Base-by-base conservation (phyloP, 1,140 invertebrate species). In the Bombus sibiricus region DNA sequence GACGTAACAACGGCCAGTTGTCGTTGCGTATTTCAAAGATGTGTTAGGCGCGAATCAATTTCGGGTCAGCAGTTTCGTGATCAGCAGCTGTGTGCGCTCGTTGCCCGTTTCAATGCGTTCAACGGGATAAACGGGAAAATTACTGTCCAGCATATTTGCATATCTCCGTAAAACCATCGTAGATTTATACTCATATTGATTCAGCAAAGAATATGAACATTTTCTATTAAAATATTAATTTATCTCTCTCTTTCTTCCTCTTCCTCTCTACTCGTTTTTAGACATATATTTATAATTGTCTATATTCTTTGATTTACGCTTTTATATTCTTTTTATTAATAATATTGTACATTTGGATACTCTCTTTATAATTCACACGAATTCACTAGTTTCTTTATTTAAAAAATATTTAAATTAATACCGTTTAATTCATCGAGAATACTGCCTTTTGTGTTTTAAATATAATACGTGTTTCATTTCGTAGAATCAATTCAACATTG, bases 11-110 rank as follows among this genome's bases (percentile, higher is more conserved):
- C 0, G 41, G n/a, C 28, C 28, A 28, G 37, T 81, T 83, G 72
- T 75, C 39, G 69, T 74, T 37, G 53, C 79, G 68, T 81, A 39
- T 32, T 59, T 73, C 72, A 66, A 75, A 66, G 79, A 59, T 68
- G 68, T 73, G 79, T 81, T 74, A 34, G 47, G 41, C 81, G 57
- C 81, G 81, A 75, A 82, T 82, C 69, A 74, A 75, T 82, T 82
- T 82, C 71, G 32, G 81, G 39, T 59, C 79, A 81, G 66, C 32
- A 82, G 53, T 75, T 82, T 74, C 72, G 71, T 82, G 81, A 64
- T 74, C 71, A 74, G 25, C n/a, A 41, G 32, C 57, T 18, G 12
- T 37, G 32, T 64, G 57, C 37, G 25, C 41, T 62, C 28, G 59
- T 62, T 81, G 3, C 6, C 28, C 25, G 79, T 72, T 81, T n/a